Evolutionary conservation across 2,888 invertebrate genomes (phyloP), one percentile per base, ranked within the genome.

Genomic region (Lacanobia oleracea): DNA sequence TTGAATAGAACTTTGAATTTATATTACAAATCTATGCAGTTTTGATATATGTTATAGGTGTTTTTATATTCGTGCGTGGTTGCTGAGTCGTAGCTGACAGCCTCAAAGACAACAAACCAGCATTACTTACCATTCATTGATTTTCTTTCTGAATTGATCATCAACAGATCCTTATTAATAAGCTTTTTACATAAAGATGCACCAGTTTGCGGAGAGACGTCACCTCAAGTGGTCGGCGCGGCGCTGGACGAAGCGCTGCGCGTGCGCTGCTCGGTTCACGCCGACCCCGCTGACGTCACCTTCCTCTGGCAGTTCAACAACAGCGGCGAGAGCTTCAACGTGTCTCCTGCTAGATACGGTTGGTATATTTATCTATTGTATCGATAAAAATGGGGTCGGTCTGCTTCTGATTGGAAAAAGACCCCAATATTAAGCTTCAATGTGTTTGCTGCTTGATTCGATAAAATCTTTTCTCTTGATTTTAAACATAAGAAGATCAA

Each of bases 251-350:
- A 99, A 89, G 97, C 97, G 0, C 96, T 98, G 81, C 97, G 97
- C 83, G 97, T 98, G 67, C 97, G 97, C 23, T 98, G 98, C 91
- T 97, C 98, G 78, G 98, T 98, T 51, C 98, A 98, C 85, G 98
- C 98, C 0, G 98, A 98, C 91, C 98, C 98, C 2, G 97, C 97
- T 87, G 98, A 98, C 91, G 98, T 98, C 83, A 97, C 97, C 65
- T 99, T 98, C 92, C 96, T 98, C 70, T 98, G 98, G 98, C 98
- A 98, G 90, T 98, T 98, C 94, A 98, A 98, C 92, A 98, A 98
- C 91, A 98, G 98, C 86, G 98, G 98, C 27, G 98, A 98, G 90
- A 98, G 98, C 89, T 98, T 98, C 89, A 98, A 98, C 90, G 98
- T 98, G 4, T 97, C 98, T 16, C 97, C 98, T n/a, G 97, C 95